Percentiles rank a stretch among this genome's conserved stretches.
These are phyloP conservation scores for Falcunculus frontatus DNA, from an alignment of 2,113 vertebrate species.

Conservation along the genomic window DNA sequence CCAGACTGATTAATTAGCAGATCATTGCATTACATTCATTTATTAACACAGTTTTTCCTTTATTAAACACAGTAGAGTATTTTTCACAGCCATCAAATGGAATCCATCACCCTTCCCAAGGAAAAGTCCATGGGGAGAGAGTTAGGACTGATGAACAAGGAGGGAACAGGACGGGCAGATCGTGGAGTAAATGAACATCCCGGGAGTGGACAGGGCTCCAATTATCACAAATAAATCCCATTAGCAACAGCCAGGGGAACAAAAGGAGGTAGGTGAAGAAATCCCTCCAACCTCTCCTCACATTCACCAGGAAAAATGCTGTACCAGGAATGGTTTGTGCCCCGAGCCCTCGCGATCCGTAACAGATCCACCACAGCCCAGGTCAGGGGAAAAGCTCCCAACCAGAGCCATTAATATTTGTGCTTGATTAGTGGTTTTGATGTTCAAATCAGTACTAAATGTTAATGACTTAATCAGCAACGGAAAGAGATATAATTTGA, in stretches of 20 bases:
- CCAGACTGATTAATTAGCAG: not conserved
- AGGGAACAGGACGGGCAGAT: not conserved
- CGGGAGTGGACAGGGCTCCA: not conserved
- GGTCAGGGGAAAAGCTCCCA: not conserved
- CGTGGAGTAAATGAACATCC: rapidly evolving
- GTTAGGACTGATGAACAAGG: not conserved
- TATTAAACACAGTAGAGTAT: not conserved
- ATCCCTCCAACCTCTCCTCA: not conserved
- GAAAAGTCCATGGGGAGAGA: not conserved
- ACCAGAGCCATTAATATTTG: constrained; percentile 16
- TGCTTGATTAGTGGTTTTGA: constrained; percentile 44
- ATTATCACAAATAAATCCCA: not conserved
- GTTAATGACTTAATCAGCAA: constrained; percentile 59
- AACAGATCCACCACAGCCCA: not conserved
- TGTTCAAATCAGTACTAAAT: constrained; percentile 56
- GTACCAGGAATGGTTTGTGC: not conserved
- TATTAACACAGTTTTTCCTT: not conserved
- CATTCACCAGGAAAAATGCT: not conserved
- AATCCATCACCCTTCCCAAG: not conserved
- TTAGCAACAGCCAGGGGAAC: not conserved
- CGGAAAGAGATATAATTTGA: constrained; percentile 49
- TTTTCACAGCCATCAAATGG: not conserved
- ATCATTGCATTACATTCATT: not conserved
- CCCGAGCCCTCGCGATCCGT: rapidly evolving
- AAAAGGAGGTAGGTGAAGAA: not conserved